These are phyloP conservation scores for Chloroceryle aenea DNA, from an alignment of 2,113 vertebrate genomes.

Conservation along the genomic window DNA sequence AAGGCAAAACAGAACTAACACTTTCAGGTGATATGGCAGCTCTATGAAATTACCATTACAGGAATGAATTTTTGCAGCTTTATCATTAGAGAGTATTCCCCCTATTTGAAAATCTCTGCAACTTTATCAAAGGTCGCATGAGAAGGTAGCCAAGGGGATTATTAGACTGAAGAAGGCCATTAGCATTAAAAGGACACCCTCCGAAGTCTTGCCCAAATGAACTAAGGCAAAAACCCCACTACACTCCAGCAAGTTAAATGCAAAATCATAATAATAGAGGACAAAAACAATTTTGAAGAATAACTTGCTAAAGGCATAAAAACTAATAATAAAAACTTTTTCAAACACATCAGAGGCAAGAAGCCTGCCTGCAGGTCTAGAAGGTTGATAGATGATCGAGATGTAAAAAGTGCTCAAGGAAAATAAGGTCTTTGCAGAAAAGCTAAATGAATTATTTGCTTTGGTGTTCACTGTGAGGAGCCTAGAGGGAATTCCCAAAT, in stretches of 20 bases:
- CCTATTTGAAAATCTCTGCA: background rate
- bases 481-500: slow-evolving; percentile 61
- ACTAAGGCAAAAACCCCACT: background rate
- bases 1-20: background rate
- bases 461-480: slow-evolving; percentile 41
- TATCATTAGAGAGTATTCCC: background rate
- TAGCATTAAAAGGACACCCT: slow-evolving; percentile 38
- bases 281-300: slow-evolving; percentile 65
- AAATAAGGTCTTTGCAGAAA: slow-evolving; percentile 53
- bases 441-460: slow-evolving; percentile 65
- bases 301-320: slow-evolving; percentile 68
- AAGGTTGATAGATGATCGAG: slow-evolving; percentile 70
- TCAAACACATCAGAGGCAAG: slow-evolving; percentile 55
- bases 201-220: slow-evolving; percentile 49
- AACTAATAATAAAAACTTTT: slow-evolving; percentile 68
- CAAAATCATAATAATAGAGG: slow-evolving; percentile 43
- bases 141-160: slow-evolving; percentile 1
- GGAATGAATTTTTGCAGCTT: background rate
- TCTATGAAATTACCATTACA: background rate
- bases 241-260: slow-evolving; percentile 25
- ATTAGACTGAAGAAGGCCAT: background rate
- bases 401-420: slow-evolving; percentile 68
- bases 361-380: slow-evolving; percentile 51
- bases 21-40: background rate
- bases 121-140: background rate